Conservation (phyloP, 2,888 invertebrate genomes). For the Augochlorella aurata region DNA sequence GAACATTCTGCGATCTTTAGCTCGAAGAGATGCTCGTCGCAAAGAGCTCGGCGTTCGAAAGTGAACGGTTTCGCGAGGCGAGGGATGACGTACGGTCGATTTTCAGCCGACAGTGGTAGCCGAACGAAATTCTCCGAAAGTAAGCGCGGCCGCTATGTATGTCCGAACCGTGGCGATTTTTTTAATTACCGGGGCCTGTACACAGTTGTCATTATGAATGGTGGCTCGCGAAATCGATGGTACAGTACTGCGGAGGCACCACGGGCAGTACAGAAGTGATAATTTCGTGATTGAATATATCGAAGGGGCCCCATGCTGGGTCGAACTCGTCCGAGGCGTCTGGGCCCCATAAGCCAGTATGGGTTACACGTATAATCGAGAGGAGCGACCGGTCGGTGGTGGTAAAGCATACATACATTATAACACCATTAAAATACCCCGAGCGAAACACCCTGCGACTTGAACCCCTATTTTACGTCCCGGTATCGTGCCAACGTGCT, state of each 20-base stretch:
- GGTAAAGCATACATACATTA: slow-evolving; percentile 81
- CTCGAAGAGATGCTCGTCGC: too few species aligned
- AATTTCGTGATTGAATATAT: slow-evolving; percentile 82
- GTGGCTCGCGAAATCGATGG: slow-evolving; percentile 44
- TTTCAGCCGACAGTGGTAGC: neutral
- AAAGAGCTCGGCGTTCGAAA: neutral
- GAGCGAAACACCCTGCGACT: slow-evolving; percentile 72
- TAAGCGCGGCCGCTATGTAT: neutral
- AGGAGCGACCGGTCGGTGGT: slow-evolving; percentile 64
- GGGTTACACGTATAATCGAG: slow-evolving; percentile 62
- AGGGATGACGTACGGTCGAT: neutral
- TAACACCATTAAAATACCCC: slow-evolving; percentile 80
- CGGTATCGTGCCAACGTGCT: slow-evolving; percentile 63
- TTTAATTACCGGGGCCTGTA: slow-evolving; percentile 15
- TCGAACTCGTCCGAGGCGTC: slow-evolving; percentile 76
- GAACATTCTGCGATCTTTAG: too few species aligned
- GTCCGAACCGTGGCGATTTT: neutral
- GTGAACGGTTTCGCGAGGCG: neutral
- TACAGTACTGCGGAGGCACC: slow-evolving; percentile 55
- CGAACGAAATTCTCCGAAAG: neutral
- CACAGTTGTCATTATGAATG: slow-evolving; percentile 18
- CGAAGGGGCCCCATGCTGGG: slow-evolving; percentile 79
- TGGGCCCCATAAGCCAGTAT: slow-evolving; percentile 61
- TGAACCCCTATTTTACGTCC: slow-evolving; percentile 75
- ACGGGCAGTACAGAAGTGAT: slow-evolving; percentile 79